phyloP scores from a whole-genome alignment of 2,888 invertebrate species.

The Acleris holmiana region DNA sequence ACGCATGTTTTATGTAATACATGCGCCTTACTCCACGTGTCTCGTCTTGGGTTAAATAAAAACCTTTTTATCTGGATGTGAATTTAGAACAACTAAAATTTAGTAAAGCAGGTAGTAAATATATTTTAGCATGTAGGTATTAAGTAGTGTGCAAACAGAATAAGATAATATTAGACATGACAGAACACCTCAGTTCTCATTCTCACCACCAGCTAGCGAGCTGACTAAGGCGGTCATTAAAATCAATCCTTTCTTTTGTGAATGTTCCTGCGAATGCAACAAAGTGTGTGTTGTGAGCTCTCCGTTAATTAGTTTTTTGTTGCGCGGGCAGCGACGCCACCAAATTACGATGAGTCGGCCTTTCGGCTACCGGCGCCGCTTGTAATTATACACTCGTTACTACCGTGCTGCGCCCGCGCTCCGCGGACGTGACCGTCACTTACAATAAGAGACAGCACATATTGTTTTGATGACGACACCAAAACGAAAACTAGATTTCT shows the following conservation, averaged over 20 bases:
- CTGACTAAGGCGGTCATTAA: not conserved
- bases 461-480: constrained; percentile 62
- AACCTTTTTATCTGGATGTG: not conserved
- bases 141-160: too few relatives aligned
- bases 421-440: constrained; percentile 60
- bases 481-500: constrained; percentile 3
- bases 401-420: constrained; percentile 72
- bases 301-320: constrained; percentile 84
- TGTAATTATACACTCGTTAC: constrained; percentile 84
- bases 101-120: too few relatives aligned
- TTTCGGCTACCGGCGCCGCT: constrained; percentile 78
- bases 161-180: not conserved
- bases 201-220: not conserved
- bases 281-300: constrained; percentile 54
- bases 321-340: constrained; percentile 71
- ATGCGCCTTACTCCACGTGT: not conserved
- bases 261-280: constrained; percentile 66
- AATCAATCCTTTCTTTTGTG: constrained; percentile 48
- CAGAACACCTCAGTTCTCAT: not conserved
- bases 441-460: constrained; percentile 60
- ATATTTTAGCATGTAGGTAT: too few relatives aligned
- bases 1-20: constrained; percentile 26
- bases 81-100: too few relatives aligned
- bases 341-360: constrained; percentile 84
- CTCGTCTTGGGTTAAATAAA: not conserved